Percentiles rank a stretch among this genome's conserved stretches.
Conservation (phyloP, 2,888 invertebrate species). For the Cataglyphis altisquamis region DNA sequence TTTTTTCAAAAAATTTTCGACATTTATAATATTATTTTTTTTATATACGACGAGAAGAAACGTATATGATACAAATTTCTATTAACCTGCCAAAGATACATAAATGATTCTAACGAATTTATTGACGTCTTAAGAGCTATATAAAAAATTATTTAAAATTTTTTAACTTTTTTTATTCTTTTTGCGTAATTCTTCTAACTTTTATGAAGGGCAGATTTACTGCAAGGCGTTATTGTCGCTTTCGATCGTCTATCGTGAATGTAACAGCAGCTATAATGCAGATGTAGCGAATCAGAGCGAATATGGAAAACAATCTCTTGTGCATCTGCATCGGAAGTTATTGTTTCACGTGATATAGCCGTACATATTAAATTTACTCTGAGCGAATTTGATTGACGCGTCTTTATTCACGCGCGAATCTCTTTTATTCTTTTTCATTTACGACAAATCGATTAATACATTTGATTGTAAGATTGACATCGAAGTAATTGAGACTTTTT, state of each 20-base stretch:
- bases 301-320: conserved; percentile 9
- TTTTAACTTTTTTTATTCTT: not conserved
- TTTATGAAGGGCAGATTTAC: conserved; percentile 4
- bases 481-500: not conserved
- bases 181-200: not conserved
- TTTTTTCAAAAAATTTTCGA: not conserved
- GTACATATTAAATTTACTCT: conserved; percentile 22
- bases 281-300: conserved; percentile 30
- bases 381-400: conserved; percentile 2
- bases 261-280: conserved; percentile 16
- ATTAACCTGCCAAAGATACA: not conserved
- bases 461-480: not conserved
- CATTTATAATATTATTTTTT: not conserved
- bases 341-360: conserved; percentile 20
- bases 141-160: not conserved
- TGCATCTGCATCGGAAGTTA: conserved; percentile 45
- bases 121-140: too few relatives aligned
- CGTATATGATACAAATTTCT: not conserved
- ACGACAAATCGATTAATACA: not conserved
- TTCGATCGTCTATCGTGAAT: conserved; percentile 27
- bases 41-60: not conserved
- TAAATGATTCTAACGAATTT: too few relatives aligned
- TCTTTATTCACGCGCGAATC: not conserved
- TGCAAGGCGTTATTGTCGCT: conserved; percentile 23
- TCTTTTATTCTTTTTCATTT: not conserved